Percentiles rank a stretch among this genome's conserved stretches.
Evolutionary conservation across 2,113 vertebrate genomes (phyloP).

Genomic region (Archocentrus centrarchus): DNA sequence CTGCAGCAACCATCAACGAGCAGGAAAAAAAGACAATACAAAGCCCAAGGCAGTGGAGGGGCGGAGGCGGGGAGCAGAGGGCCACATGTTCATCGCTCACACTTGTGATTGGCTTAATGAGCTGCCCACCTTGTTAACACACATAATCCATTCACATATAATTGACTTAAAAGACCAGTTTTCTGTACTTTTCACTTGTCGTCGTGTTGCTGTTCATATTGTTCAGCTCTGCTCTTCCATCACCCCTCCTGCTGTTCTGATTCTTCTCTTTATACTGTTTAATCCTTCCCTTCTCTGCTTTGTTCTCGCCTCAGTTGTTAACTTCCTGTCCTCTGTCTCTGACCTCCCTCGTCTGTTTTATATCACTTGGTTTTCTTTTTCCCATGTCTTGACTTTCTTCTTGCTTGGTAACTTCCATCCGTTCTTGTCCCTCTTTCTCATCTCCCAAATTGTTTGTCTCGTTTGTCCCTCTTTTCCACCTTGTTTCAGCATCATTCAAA

Average conservation of each 20-base stretch:
- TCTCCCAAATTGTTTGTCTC: not conserved
- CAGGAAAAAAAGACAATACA: slow-evolving; percentile 28
- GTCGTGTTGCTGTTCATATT: not conserved
- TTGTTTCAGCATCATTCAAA: not conserved
- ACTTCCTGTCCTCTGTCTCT: slow-evolving; percentile 39
- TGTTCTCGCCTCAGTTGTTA: slow-evolving; percentile 27
- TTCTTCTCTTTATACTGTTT: slow-evolving; percentile 20
- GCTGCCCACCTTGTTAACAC: not conserved
- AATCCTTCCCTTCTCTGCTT: slow-evolving; percentile 8
- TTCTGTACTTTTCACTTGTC: slow-evolving; percentile 22
- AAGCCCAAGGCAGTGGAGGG: not conserved
- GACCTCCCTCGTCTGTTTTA: slow-evolving; percentile 41
- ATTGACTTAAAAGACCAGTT: slow-evolving; percentile 33
- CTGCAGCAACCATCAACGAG: slow-evolving; percentile 55
- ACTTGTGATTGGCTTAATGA: slow-evolving; percentile 22
- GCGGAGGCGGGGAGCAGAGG: not conserved
- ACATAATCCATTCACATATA: not conserved
- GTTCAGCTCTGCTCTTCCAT: slow-evolving; percentile 16
- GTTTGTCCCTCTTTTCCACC: not conserved
- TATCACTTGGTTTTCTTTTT: slow-evolving; percentile 18
- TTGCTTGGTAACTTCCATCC: not conserved
- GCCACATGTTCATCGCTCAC: not conserved
- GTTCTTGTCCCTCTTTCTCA: not conserved
- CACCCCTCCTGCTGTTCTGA: slow-evolving; percentile 9
- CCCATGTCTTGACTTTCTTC: not conserved